Base-by-base conservation (phyloP, 2,797 vertebrate genomes). In the Rhodeus uyekii region DNA sequence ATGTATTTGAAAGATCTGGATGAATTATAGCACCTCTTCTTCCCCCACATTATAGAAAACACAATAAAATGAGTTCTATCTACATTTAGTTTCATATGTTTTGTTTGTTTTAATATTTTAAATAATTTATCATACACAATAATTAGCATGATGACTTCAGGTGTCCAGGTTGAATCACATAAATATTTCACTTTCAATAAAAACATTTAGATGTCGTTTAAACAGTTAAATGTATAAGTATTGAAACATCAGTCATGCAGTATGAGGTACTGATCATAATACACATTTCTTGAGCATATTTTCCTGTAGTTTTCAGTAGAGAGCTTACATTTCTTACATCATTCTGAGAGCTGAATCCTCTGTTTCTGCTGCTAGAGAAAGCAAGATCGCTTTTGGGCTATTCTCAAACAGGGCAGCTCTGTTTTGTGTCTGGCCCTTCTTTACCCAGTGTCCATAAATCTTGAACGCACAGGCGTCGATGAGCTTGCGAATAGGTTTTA, bases 371-470 rank as follows among this genome's bases (percentile, higher is more conserved):
- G 90, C 90, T 42, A 98, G 84, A 1, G 96, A 96, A 75, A 99
- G 92, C 88, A 99, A 91, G 86, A 98, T 92, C 10, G 96, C 94
- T 87, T 99, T 99, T 69, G 98, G 96, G 18, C 96, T 98, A 95
- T 99, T 99, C 93, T 99, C 98, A 0, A 99, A 99, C 83, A 99
- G 95, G 13, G 97, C 98, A 0, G 98, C 98, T 87, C 98, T 93
- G 94, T 99, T 98, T 94, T 99, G 98, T 0, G 96, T 94, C 87
- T 98, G 97, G 19, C 98, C 98, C 83, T 99, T 99, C 94, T 99
- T 99, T 81, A 99, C 98, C 98, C 98, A 99, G 93, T 99, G 98
- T 86, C 97, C 96, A 0, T 99, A 99, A 88, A 98, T 96, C 84
- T 97, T 95, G 93, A 99, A 99, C 1, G 98, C 98, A 0, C 96